Percentiles rank a stretch among this genome's conserved stretches.
Conservation (phyloP, 2,113 vertebrate species). For the Myotis yumanensis region DNA sequence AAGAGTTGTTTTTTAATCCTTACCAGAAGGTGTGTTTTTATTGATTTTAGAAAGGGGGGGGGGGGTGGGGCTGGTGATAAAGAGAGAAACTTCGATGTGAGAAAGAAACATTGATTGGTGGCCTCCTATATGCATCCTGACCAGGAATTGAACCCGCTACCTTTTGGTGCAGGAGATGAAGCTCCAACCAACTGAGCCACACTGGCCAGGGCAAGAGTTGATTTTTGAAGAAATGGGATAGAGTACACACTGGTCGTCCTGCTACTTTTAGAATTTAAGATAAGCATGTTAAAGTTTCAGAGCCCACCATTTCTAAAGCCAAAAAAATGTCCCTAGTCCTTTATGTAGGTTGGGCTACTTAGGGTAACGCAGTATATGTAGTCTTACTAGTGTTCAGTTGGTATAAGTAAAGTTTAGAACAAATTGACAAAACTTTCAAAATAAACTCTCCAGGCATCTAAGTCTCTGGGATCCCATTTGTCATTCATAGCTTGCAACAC, state of each 20-base stretch:
- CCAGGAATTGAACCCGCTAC: too few relatives aligned
- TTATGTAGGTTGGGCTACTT: not conserved
- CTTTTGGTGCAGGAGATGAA: too few relatives aligned
- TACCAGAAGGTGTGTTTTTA: not conserved
- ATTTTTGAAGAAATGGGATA: conserved; percentile 23
- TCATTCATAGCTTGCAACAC: conserved; percentile 3
- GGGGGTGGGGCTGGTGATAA: too few relatives aligned
- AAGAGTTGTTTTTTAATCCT: not conserved
- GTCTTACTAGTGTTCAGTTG: not conserved
- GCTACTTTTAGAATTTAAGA: not conserved
- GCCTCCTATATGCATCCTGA: not conserved
- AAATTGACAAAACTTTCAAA: conserved; percentile 17
- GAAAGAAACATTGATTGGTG: not conserved
- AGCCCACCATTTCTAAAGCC: not conserved
- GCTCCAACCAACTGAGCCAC: not conserved
- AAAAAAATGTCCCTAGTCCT: not conserved
- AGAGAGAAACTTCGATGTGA: not conserved
- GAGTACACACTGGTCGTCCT: not conserved
- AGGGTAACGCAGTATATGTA: not conserved
- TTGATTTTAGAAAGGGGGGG: not conserved
- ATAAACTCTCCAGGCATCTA: not conserved
- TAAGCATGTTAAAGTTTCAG: not conserved
- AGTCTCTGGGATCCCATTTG: not conserved
- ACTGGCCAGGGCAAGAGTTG: not conserved
- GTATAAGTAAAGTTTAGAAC: not conserved